Evolutionary conservation across 1,140 invertebrate genomes (phyloP), one percentile per base, ranked within the genome.

Genomic region (Pemphigus obesinymphae): DNA sequence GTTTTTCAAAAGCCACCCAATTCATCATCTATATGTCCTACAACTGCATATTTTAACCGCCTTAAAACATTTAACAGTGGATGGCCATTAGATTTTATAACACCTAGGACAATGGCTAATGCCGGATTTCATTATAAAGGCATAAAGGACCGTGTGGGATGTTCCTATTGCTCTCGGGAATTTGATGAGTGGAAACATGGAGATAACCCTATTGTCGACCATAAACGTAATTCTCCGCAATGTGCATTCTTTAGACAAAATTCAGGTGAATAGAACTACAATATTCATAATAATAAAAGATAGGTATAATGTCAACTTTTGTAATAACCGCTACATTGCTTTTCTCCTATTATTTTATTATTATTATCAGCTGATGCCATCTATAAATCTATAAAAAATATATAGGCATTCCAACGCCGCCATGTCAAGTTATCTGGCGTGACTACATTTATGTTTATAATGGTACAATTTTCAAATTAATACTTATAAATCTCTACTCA

Each of bases 121-220:
- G 84, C 84, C 4, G 85, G 85, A 45, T 85, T 86, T 58, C 96
- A 97, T 87, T 97, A 92, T 87, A 95, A 92, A 84, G 91, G 90
- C 3, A 68, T 40, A 82, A 48, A 82, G 17, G 89, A 90, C 80
- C 91, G 93, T 84, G 95, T 96, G 0, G 91, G 92, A 83, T 98
- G 96, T 87, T 92, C 93, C 50, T 96, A 93, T 87, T 97, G 96
- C 86, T 90, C 91, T 55, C 91, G 95, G 17, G 94, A 95, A 86
- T 91, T 97, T 66, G 91, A 92, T 83, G 88, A 89, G 82, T 97
- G 96, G 96, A 90, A 92, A 83, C 88, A 88, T 82, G 91, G 91
- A 13, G 96, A 97, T 88, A 90, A 92, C 85, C 94, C 95, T 0
- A 90, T 92, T 85, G 88, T 88, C 13, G 95, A 97, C 85, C 96